Evolutionary conservation across 2,797 vertebrate species (phyloP), one percentile per base, ranked within the genome.

Genomic region (Notolabrus celidotus): DNA sequence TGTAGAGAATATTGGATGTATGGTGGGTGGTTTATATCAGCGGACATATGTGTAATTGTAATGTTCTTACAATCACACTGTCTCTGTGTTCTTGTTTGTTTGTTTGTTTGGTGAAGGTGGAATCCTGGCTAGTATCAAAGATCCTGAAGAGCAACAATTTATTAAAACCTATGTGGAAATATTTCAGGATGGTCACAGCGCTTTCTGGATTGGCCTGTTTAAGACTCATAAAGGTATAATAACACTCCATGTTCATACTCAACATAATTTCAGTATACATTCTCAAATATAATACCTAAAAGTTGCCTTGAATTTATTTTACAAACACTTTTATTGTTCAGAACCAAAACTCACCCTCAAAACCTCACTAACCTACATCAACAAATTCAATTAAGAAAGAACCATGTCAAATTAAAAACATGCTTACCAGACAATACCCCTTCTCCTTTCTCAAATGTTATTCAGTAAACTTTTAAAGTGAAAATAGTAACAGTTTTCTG

Each of bases 121-220:
- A 23, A 42, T 55, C 71, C 90, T 99, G 84, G 93, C 91, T 62
- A 97, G 96, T 1, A 86, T 99, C 34, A 94, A 93, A 89, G 93
- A 95, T 82, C 70, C 91, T 10, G 42, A 34, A 1, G 97, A 99
- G 83, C 92, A 94, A 31, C 43, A 15, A 4, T 99, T 98, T 88
- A 79, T 99, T 53, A 54, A 91, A 16, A 80, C 67, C 9, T 88
- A 73, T n/a, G 25, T 94, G 29, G 86, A 94, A 74, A 49, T 89
- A 19, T 92, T 96, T 75, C 81, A 94, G 69, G 94, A 92, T 7
- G 90, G 88, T 81, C 67, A 87, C 20, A 62, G 1, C 12, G 71
- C 89, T 5, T 96, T 97, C 92, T 99, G 97, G 97, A 92, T 96
- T 39, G 97, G 97, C 87, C 87, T 99, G 74, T 97, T 88, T 79